Base-by-base conservation (phyloP, 2,113 vertebrate species). In the Tragelaphus buxtoni region DNA sequence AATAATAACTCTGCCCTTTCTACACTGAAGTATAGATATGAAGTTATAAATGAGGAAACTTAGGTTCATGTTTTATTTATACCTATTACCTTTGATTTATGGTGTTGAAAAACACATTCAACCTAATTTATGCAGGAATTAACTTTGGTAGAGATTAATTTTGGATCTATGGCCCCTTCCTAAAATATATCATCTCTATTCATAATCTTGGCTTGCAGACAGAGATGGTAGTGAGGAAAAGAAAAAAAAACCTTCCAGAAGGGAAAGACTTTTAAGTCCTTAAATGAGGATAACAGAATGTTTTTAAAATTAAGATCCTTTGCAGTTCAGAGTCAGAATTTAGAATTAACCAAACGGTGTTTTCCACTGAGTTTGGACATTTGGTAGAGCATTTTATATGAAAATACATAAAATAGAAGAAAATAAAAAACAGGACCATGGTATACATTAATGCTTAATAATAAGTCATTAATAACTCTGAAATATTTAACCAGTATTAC, bases 81-180 rank as follows among this genome's bases (percentile, higher is more conserved):
- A 86, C 35, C 49, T 63, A 86, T 86, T 94, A 58, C 28, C 69
- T 28, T 82, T 86, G 91, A 97, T 92, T 87, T 79, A 91, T 92
- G 22, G 45, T 81, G 88, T 82, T 96, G 72, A 96, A 65, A 87
- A 90, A 89, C 49, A 76, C 47, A 96, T 86, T 96, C 47, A 72
- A 6, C 56, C 91, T 92, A 95, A 95, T 90, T 92, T 95, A 96
- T 86, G 84, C 61, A 92, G 74, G 45, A 95, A 92, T 97, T 96
- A 96, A 95, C 84, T 90, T 94, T 94, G 32, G 79, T 82, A 55
- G 84, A 96, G 93, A 95, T 95, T 97, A 79, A 95, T 92, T 96
- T 94, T 92, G 84, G 56, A 95, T 96, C 96, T 92, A 72, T 51
- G 60, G 84, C 91, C 76, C 17, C 28, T 96, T 92, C 45, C 55